phyloP scores from a whole-genome alignment of 1,140 invertebrate species.

The Alviniconcha marisindica region DNA sequence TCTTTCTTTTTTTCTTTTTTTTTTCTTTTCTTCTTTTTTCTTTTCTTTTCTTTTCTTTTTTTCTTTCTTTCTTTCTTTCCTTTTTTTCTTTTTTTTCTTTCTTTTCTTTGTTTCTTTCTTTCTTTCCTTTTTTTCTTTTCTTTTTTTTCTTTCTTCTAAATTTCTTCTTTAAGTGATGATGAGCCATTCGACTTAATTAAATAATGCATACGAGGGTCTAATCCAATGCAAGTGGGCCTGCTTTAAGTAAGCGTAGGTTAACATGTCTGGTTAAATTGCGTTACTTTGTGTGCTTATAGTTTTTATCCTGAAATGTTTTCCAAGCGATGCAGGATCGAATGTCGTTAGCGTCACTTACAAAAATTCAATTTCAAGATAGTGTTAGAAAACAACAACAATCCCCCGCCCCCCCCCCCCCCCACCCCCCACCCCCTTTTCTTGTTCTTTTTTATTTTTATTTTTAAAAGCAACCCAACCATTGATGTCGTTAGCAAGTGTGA shows the following conservation, averaged over 20 bases:
- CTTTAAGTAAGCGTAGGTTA: no score
- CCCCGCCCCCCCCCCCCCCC: no score
- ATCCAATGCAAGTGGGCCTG: no score
- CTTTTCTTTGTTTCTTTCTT: neutral
- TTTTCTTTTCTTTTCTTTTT: neutral
- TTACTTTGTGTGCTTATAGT: neutral
- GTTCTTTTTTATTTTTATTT: neutral
- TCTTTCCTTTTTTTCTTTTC: neutral
- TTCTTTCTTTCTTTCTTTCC: neutral
- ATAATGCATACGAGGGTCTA: neutral
- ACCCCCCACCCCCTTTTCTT: neutral
- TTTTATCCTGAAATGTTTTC: neutral
- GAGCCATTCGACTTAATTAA: neutral
- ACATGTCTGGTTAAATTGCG: neutral
- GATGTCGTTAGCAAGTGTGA: neutral
- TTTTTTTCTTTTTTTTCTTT: neutral
- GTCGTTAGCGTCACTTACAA: no score
- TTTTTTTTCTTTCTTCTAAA: constrained; percentile 8
- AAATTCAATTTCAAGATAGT: no score
- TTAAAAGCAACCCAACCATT: neutral
- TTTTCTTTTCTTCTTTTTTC: neutral
- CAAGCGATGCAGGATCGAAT: no score
- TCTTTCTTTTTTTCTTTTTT: neutral
- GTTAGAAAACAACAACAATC: no score
- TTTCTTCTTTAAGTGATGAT: neutral